Base-by-base conservation (phyloP, 2,888 invertebrate genomes). In the Tinea trinotella region DNA sequence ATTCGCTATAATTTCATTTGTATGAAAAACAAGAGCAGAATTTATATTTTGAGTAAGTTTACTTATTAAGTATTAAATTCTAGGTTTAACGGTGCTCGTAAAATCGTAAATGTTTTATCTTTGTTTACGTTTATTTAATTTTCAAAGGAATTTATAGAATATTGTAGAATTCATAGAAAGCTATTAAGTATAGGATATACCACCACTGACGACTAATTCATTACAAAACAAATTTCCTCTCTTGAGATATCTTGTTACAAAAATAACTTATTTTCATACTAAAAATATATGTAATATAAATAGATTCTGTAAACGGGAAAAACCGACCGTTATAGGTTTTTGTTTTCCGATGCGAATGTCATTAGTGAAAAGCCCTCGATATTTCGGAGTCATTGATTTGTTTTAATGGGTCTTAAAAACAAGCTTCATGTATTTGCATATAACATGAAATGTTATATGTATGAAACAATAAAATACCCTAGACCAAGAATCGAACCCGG, bases 311-410 rank as follows among this genome's bases (percentile, higher is more conserved):
- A 40, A 7, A 30, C 2, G 7, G 12, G 13, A 40, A 40, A n/a
- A n/a, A 13, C 7, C 17, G 3, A 12, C 2, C 1, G 19, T 15
- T 17, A 48, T 6, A 12, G 40, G 40, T 72, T 76, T 79, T 81
- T 82, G 82, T 83, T 82, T 83, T 77, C 75, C 69, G 68, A 69
- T 63, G 74, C 76, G 70, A 53, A 81, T 82, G 71, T 83, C 84
- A 83, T 84, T 84, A 84, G 83, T 82, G 83, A 70, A 77, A 77
- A 79, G 68, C 74, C 66, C 80, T 82, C 82, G 76, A 83, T 83
- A 83, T 81, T 83, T 76, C 65, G 70, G 76, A 66, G 70, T 76
- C 76, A 78, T 82, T 76, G 82, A 81, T 83, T 84, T 83, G 81
- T 84, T 81, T 83, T 85, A 83, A 85, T 83, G 81, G 81, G 67